Evolutionary conservation across 53 echinoderm and acorn worm genomes (phyloP).

Genomic region (Zoroaster sp.): DNA sequence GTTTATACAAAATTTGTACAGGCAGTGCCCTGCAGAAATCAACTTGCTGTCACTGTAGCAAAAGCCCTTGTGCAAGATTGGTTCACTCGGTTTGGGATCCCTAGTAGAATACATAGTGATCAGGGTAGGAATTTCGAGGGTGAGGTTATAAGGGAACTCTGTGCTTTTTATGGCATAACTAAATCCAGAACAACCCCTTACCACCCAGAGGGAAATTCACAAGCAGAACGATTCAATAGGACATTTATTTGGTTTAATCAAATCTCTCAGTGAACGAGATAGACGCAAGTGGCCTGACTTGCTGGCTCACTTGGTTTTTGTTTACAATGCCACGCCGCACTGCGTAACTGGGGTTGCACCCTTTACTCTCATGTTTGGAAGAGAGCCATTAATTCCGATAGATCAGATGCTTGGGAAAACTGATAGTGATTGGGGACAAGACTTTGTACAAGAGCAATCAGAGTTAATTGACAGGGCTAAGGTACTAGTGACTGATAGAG

Average conservation of each 20-base stretch:
- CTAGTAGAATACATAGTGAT: constrained; percentile 70
- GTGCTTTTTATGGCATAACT: not conserved
- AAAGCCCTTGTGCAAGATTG: constrained; percentile 58
- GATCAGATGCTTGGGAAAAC: constrained; percentile 18
- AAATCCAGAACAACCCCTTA: constrained; percentile 31
- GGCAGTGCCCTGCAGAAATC: constrained; percentile 67
- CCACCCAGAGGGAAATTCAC: constrained; percentile 39
- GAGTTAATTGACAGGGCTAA: not conserved
- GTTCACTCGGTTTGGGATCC: constrained; percentile 79
- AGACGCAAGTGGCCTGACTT: constrained; percentile 6
- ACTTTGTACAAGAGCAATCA: not conserved
- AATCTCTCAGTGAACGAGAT: not conserved
- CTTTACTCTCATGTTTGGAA: constrained; percentile 27
- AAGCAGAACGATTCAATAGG: constrained; percentile 28
- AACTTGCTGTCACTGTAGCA: constrained; percentile 73
- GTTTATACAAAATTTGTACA: constrained; percentile 68
- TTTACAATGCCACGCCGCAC: constrained; percentile 24
- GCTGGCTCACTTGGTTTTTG: constrained; percentile 6
- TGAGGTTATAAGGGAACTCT: constrained; percentile 44
- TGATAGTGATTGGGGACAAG: not conserved
- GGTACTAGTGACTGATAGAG: not conserved
- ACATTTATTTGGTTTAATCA: constrained; percentile 10
- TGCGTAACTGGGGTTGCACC: constrained; percentile 4
- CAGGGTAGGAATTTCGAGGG: constrained; percentile 86
- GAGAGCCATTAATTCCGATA: constrained; percentile 22